A percentile compares a stretch with the other conserved stretches of the same genome.
These are phyloP conservation scores for Clarias magur DNA, from an alignment of 2,113 vertebrate species.

Conservation along the genomic window DNA sequence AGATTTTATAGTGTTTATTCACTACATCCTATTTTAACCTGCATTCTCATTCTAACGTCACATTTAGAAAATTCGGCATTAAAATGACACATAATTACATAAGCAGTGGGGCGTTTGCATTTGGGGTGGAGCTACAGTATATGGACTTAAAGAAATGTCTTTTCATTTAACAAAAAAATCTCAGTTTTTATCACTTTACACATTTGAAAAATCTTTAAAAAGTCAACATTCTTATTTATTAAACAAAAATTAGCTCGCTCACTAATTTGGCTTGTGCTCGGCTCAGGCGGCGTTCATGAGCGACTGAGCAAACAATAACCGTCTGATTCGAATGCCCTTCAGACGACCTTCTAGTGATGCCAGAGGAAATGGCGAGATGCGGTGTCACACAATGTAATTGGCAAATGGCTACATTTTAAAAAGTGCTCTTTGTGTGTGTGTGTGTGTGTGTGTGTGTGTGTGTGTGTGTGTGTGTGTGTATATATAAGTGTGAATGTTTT, in stretches of 20 bases:
- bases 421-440: constrained; percentile 3
- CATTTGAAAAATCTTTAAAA: background rate
- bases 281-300: background rate
- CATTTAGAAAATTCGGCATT: background rate
- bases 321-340: constrained; percentile 26
- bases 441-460: constrained; percentile 1
- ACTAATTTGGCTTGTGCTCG: background rate
- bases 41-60: background rate
- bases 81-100: background rate
- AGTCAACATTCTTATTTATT: background rate
- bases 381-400: constrained; percentile 27
- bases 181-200: background rate
- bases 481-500: background rate
- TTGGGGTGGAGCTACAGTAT: background rate
- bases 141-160: background rate
- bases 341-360: constrained; percentile 37
- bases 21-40: too few species aligned
- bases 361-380: constrained; percentile 37
- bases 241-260: too few species aligned
- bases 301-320: background rate
- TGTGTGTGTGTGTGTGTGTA: constrained; percentile 17
- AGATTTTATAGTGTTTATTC: background rate
- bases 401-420: constrained; percentile 8
- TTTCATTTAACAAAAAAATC: background rate
- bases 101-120: too few species aligned